phyloP scores from a whole-genome alignment of 2,113 vertebrate genomes.

The Synchiropus splendidus region DNA sequence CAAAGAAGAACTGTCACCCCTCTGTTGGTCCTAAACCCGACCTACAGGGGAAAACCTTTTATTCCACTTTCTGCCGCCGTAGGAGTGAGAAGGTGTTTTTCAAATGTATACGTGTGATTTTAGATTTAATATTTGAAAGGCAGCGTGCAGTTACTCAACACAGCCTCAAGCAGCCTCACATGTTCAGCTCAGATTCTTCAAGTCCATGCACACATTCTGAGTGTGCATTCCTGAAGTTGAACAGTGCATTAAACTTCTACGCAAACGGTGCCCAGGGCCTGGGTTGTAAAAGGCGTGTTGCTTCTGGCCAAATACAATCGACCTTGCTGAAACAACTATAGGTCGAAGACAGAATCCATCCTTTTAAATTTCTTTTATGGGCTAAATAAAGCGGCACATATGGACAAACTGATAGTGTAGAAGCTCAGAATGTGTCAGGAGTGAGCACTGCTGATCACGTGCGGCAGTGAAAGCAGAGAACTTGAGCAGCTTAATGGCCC shows the following conservation, averaged over 20 bases:
- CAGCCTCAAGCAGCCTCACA: not conserved
- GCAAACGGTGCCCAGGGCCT: not conserved
- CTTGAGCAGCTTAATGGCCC: not conserved
- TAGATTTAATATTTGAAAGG: constrained; percentile 1
- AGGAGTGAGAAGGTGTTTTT: no score
- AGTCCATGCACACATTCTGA: constrained; percentile 21
- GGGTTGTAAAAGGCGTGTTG: not conserved
- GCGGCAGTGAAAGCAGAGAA: constrained; percentile 1
- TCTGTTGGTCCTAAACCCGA: no score
- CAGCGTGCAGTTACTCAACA: not conserved
- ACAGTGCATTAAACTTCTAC: constrained; percentile 5
- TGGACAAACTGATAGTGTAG: not conserved
- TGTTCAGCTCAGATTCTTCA: constrained; percentile 11
- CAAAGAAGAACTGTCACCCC: no score
- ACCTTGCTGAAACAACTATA: not conserved
- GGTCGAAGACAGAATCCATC: not conserved
- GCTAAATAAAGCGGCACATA: no score
- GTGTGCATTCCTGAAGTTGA: constrained; percentile 18
- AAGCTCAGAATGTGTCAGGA: not conserved
- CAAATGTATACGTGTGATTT: no score
- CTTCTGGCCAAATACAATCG: not conserved
- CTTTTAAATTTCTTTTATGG: no score
- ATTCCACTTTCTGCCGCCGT: no score
- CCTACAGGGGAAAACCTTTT: no score
- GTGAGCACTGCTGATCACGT: not conserved